Conservation (phyloP, 2,113 vertebrate species). For the Marcusenius ussheri region DNA sequence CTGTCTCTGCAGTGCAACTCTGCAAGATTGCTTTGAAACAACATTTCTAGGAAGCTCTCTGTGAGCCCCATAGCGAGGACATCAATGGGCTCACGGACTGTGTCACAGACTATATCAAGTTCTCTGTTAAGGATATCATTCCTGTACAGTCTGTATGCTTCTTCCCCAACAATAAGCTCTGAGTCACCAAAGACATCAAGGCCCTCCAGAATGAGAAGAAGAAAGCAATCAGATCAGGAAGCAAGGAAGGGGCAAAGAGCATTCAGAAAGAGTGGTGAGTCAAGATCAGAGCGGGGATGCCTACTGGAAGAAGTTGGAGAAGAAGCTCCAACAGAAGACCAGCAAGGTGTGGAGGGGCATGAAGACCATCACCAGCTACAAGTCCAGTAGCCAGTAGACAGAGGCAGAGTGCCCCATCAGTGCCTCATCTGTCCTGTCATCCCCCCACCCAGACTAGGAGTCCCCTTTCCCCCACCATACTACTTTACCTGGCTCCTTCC, state of each 20-base stretch:
- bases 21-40: background rate
- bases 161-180: background rate
- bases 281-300: background rate
- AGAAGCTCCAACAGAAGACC: background rate
- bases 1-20: background rate
- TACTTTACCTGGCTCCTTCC: background rate
- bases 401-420: background rate
- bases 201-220: background rate
- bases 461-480: background rate
- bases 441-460: background rate
- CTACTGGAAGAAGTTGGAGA: background rate
- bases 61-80: background rate
- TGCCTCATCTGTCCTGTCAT: background rate
- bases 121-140: background rate
- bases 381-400: background rate
- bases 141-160: background rate
- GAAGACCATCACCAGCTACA: background rate
- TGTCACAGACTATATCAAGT: background rate
- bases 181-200: background rate
- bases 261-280: background rate
- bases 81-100: background rate
- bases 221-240: background rate
- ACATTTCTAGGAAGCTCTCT: background rate
- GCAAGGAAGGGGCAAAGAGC: background rate
- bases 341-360: background rate